phyloP scores from a whole-genome alignment of 2,888 invertebrate species.

The Quadroppia sp. region DNA sequence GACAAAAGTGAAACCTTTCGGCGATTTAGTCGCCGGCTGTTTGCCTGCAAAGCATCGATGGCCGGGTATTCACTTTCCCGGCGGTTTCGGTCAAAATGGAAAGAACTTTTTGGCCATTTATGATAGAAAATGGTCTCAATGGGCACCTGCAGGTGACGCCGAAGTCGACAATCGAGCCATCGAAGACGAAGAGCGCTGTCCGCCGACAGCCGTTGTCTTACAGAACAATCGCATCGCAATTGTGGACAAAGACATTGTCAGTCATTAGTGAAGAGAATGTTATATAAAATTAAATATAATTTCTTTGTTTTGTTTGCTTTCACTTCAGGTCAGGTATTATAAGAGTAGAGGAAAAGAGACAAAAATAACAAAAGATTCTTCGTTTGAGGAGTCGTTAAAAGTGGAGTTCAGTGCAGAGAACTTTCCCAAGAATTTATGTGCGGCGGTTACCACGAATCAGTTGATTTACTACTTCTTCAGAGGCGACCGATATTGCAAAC shows the following conservation, averaged over 20 bases:
- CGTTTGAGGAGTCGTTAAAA: not conserved
- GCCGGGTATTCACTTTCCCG: not conserved
- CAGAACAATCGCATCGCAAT: constrained; percentile 1
- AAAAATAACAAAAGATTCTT: not conserved
- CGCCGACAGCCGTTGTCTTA: not conserved
- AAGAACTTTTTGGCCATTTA: not conserved
- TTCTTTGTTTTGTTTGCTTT: not conserved
- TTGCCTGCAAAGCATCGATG: not conserved
- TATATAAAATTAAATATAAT: not conserved
- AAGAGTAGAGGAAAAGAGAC: not conserved
- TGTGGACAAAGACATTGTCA: not conserved
- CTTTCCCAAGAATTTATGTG: not conserved
- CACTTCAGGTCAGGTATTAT: constrained; percentile 6
- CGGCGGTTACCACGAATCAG: not conserved
- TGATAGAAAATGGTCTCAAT: not conserved
- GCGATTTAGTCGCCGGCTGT: not conserved
- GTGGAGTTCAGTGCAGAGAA: not conserved
- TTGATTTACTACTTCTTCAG: constrained; percentile 15
- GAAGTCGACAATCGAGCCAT: not conserved
- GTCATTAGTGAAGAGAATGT: not conserved
- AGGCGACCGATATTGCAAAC: constrained; percentile 16
- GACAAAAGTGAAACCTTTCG: not conserved
- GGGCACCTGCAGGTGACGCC: not conserved
- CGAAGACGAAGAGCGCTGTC: not conserved
- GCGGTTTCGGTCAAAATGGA: not conserved